phyloP scores from a whole-genome alignment of 2,797 vertebrate genomes.

The Notolabrus celidotus region DNA sequence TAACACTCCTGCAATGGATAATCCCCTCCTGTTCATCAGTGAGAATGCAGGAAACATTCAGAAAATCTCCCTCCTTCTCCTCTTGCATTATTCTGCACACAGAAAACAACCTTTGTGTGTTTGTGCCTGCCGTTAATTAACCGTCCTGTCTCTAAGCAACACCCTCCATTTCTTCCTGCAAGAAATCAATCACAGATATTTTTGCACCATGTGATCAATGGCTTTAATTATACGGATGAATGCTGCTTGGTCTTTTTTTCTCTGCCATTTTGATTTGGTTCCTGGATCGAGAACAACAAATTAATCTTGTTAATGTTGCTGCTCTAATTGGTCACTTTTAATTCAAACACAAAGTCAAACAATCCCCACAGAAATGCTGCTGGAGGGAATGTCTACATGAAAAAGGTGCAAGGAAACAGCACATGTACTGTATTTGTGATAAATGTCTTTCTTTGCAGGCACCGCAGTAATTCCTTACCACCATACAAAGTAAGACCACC shows the following conservation, averaged over 20 bases:
- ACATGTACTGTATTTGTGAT: neutral
- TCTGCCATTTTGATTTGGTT: slow-evolving; percentile 14
- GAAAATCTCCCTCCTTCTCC: neutral
- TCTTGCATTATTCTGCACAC: slow-evolving; percentile 6
- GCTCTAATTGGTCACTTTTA: slow-evolving; percentile 11
- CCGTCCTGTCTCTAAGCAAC: slow-evolving; percentile 20
- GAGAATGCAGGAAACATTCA: neutral
- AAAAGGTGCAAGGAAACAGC: neutral
- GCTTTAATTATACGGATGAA: slow-evolving; percentile 35
- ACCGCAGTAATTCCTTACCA: no score
- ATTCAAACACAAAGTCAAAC: slow-evolving; percentile 12
- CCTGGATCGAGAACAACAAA: slow-evolving; percentile 14
- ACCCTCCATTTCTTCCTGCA: slow-evolving; percentile 26
- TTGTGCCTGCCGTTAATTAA: slow-evolving; percentile 43
- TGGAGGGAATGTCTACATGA: no score
- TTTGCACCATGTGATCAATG: slow-evolving; percentile 45
- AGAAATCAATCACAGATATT: slow-evolving; percentile 43
- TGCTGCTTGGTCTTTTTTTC: slow-evolving; percentile 6
- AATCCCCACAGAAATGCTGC: neutral
- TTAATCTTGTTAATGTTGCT: slow-evolving; percentile 21
- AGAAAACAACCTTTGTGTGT: slow-evolving; percentile 18
- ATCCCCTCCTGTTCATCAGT: neutral
- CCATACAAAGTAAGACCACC: no score
- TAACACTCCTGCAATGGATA: neutral
- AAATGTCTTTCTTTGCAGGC: neutral